A percentile compares a stretch with the other conserved stretches of the same genome.
Evolutionary conservation across 2,797 vertebrate genomes (phyloP).

Genomic region (Prunella strophiata): DNA sequence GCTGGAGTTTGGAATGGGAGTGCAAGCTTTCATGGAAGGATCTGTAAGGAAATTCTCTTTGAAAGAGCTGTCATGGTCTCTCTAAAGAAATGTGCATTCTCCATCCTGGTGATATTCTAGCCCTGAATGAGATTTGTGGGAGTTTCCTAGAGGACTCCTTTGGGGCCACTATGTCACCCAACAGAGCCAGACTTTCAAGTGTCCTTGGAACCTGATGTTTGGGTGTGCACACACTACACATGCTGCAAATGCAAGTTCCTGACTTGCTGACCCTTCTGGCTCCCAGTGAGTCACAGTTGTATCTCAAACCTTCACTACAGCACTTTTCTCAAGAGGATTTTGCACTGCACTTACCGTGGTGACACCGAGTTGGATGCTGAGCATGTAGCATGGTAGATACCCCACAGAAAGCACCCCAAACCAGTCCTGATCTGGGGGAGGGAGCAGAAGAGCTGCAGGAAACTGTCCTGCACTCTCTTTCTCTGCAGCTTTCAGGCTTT

Average conservation of each 20-base stretch:
- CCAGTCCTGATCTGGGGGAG: neutral
- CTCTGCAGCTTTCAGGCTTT: neutral
- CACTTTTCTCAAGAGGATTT: constrained; percentile 64
- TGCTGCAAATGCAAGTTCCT: constrained; percentile 34
- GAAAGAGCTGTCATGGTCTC: constrained; percentile 20
- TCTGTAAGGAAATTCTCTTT: constrained; percentile 34
- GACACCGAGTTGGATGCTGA: constrained; percentile 21
- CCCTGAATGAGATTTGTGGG: constrained; percentile 28
- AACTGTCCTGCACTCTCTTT: neutral
- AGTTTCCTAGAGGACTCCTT: constrained; percentile 19
- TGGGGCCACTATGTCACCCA: constrained; percentile 48
- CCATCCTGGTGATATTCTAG: constrained; percentile 33
- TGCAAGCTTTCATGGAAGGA: constrained; percentile 14
- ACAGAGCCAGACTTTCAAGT: neutral
- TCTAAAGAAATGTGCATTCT: neutral
- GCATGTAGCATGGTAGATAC: constrained; percentile 19
- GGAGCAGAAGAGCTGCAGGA: constrained; percentile 21
- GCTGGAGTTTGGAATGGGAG: neutral
- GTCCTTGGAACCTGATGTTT: neutral
- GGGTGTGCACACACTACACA: neutral
- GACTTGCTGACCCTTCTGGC: neutral
- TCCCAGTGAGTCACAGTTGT: neutral
- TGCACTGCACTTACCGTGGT: constrained; percentile 60
- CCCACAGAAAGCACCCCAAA: constrained; percentile 9
- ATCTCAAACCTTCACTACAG: constrained; percentile 56